Base-by-base conservation (phyloP, 1,140 invertebrate species). In the Macrobrachium nipponense region DNA sequence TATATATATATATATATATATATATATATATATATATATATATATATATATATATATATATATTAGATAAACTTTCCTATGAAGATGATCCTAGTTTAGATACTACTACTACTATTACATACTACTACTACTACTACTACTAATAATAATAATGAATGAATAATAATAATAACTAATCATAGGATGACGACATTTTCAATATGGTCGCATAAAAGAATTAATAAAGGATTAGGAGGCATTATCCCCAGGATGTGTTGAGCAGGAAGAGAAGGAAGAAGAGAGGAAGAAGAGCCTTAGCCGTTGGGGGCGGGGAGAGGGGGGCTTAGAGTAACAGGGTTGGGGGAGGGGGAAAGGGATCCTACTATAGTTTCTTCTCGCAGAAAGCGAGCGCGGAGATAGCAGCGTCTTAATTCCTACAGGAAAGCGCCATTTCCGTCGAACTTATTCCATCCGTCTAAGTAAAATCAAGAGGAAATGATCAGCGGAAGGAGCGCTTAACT, bases 1-100 rank as follows among this genome's bases (percentile, higher is more conserved):
- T 61, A 44, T 61, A 59, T 61, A 44, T 61, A 59, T 78, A 44
- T 78, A 17, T 78, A 44, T 78, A 17, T 59, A 44, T 78, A 20
- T 78, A 44, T 78, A 17, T 59, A 44, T 78, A 43, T 27, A 10
- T 44, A 12, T 44, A 23, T 36, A 23, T 76, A 23, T 76, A 23
- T 51, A 5, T 76, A 23, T 76, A 5, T 76, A 23, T 76, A 23
- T 76, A 12, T 76, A 17, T 76, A 18, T 76, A 36, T 77, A 10
- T 77, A 14, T 77, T n/a, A 58, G 2, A 58, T 20, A 17, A 6
- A 20, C 75, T 10, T 20, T 14, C 36, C 14, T 20, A 15, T 20
- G 0, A 14, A n/a, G 0, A 1, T n/a, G 11, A 7, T 58, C 20
- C 14, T 72, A 17, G 36, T 72, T 72, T 15, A 18, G 0, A 72